Percentiles rank a stretch among this genome's conserved stretches.
Conservation (phyloP, 2,888 invertebrate species). For the Pandemis heparana region DNA sequence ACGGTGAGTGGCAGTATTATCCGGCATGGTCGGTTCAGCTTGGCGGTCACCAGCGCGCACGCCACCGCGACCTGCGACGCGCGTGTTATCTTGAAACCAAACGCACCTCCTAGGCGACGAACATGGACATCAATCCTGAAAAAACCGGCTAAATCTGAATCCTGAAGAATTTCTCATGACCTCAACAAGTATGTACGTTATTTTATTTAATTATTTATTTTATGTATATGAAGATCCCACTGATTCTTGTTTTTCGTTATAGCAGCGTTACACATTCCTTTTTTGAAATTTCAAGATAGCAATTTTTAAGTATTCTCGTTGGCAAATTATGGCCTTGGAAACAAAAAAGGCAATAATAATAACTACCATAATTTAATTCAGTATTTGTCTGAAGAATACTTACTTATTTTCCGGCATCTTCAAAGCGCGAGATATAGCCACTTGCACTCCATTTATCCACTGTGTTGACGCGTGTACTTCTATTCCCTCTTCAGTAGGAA, state of each 20-base stretch:
- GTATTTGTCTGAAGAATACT: constrained; percentile 28
- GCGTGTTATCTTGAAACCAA: constrained; percentile 89
- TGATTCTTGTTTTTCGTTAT: too few species aligned
- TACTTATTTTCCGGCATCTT: constrained; percentile 83
- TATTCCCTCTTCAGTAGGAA: constrained; percentile 88
- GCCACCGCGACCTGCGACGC: constrained; percentile 84
- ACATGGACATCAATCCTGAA: constrained; percentile 64
- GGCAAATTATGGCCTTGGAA: neutral
- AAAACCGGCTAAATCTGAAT: neutral
- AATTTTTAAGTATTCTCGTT: too few species aligned
- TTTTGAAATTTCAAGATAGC: too few species aligned
- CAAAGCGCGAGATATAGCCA: constrained; percentile 77
- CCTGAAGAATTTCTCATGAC: too few species aligned
- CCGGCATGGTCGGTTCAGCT: constrained; percentile 86
- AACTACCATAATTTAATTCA: neutral
- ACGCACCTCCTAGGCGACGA: constrained; percentile 90
- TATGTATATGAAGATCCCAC: too few species aligned
- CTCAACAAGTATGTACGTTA: too few species aligned
- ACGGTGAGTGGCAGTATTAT: constrained; percentile 86
- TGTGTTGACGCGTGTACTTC: constrained; percentile 86
- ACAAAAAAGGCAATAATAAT: neutral
- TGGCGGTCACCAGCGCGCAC: constrained; percentile 87
- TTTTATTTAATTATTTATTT: too few species aligned
- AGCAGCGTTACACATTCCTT: too few species aligned
- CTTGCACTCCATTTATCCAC: constrained; percentile 82